phyloP scores from a whole-genome alignment of 2,113 vertebrate species.

The Eubucco bourcierii region DNA sequence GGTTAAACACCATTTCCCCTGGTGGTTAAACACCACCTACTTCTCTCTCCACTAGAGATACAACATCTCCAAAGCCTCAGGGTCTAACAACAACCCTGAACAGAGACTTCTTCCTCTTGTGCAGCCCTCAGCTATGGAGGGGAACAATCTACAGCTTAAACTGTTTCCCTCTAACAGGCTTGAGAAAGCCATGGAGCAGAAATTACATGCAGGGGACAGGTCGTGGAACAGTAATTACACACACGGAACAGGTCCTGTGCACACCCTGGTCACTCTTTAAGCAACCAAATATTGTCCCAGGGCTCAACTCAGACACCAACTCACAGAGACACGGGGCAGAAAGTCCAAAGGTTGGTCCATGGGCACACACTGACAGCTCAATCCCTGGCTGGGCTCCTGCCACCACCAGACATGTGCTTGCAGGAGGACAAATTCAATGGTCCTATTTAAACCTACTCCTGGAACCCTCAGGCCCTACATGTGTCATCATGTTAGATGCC shows the following conservation, averaged over 20 bases:
- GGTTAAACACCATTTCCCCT: constrained; percentile 41
- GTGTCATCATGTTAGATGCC: constrained; percentile 20
- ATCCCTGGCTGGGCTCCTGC: background rate
- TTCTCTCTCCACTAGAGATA: constrained; percentile 1
- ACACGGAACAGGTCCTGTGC: background rate
- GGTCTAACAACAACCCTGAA: background rate
- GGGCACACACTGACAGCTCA: background rate
- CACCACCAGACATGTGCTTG: background rate
- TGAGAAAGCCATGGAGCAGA: background rate
- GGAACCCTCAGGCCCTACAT: background rate
- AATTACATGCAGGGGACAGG: background rate
- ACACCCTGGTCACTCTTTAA: background rate
- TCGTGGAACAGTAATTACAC: background rate
- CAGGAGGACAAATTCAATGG: background rate
- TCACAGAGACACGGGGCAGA: background rate
- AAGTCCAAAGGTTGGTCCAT: background rate
- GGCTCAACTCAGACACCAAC: background rate
- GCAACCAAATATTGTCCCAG: background rate
- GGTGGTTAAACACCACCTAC: constrained; percentile 38
- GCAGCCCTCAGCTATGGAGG: background rate
- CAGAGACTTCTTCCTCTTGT: background rate
- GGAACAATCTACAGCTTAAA: background rate
- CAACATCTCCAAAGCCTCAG: background rate
- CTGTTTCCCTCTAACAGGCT: background rate
- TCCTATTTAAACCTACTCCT: constrained; percentile 26